These are phyloP conservation scores for Dendrolimus punctatus DNA, from an alignment of 1,140 invertebrate genomes.

Conservation along the genomic window DNA sequence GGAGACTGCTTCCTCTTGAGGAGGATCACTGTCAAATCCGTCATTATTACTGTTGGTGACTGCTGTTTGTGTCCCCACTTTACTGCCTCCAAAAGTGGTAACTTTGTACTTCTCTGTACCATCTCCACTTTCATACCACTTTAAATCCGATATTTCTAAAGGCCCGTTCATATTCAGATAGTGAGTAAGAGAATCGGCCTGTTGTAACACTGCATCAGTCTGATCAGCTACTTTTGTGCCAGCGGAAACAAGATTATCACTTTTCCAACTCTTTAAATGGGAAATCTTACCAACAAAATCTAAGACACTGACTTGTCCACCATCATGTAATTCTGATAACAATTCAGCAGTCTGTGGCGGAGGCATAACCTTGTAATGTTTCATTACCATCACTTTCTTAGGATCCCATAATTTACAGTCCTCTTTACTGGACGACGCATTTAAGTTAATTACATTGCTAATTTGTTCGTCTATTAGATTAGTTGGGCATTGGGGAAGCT, in stretches of 20 bases:
- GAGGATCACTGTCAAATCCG: slow-evolving; percentile 59
- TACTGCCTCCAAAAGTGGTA: slow-evolving; percentile 38
- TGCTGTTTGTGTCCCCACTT: slow-evolving; percentile 45
- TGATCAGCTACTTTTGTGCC: slow-evolving; percentile 58
- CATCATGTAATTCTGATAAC: slow-evolving; percentile 47
- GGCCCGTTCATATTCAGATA: slow-evolving; percentile 60
- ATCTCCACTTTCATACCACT: slow-evolving; percentile 57
- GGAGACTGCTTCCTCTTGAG: slow-evolving; percentile 47
- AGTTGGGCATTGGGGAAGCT: slow-evolving; percentile 60
- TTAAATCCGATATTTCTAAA: slow-evolving; percentile 57
- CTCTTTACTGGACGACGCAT: slow-evolving; percentile 63
- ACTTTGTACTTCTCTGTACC: slow-evolving; percentile 49
- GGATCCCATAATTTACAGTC: slow-evolving; percentile 60
- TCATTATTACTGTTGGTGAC: slow-evolving; percentile 52
- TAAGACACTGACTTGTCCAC: slow-evolving; percentile 41
- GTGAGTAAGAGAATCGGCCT: slow-evolving; percentile 48
- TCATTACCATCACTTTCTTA: slow-evolving; percentile 52
- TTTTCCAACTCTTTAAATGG: slow-evolving; percentile 60
- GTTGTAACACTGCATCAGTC: slow-evolving; percentile 41
- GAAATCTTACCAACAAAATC: slow-evolving; percentile 55
- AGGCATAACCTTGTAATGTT: slow-evolving; percentile 52
- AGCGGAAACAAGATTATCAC: slow-evolving; percentile 45
- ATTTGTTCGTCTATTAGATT: slow-evolving; percentile 61
- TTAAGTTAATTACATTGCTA: slow-evolving; percentile 63
- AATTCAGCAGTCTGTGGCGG: slow-evolving; percentile 46